Base-by-base conservation (phyloP, 2,797 vertebrate genomes). In the Sparus aurata region DNA sequence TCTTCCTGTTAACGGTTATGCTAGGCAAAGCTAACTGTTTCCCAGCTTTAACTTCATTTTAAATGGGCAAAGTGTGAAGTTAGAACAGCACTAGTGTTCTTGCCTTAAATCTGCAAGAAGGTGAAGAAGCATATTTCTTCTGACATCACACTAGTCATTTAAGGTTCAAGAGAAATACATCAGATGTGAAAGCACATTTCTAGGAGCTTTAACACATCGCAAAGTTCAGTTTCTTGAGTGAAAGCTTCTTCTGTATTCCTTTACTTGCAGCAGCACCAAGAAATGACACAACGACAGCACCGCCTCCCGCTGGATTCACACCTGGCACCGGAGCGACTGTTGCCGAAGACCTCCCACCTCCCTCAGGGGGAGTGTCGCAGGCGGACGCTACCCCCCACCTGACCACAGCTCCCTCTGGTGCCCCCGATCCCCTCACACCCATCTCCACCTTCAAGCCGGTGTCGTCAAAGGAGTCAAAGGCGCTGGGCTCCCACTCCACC, bases 361-460 rank as follows among this genome's bases (percentile, higher is more conserved):
- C 83, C 17, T 85, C 89, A 0, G 83, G 79, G 53, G 87, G 67
- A 50, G 86, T 85, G 2, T 95, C 94, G 1, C 94, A 92, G 82
- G 93, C 92, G 0, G 93, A 94, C 30, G 85, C 88, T 43, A 66
- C 82, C 45, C 85, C 84, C 1, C 81, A 76, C 75, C 55, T 92
- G 84, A 91, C 90, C 85, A 83, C 86, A 3, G 89, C 87, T 45
- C 87, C 87, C 9, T 87, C 90, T 17, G 80, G 75, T 2, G 49
- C 85, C 53, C 87, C 82, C 0, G 90, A 93, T 64, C 60, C 78
- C 47, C 80, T 82, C 79, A 79, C 82, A 0, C 77, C 89, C 0
- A 67, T 89, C 74, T 75, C 84, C 79, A 86, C 89, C 0, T 83
- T 91, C 15, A 91, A 89, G 57, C 75, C 90, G 2, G 47, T 80